Conservation (phyloP, 2,113 vertebrate species). For the Orycteropus afer region DNA sequence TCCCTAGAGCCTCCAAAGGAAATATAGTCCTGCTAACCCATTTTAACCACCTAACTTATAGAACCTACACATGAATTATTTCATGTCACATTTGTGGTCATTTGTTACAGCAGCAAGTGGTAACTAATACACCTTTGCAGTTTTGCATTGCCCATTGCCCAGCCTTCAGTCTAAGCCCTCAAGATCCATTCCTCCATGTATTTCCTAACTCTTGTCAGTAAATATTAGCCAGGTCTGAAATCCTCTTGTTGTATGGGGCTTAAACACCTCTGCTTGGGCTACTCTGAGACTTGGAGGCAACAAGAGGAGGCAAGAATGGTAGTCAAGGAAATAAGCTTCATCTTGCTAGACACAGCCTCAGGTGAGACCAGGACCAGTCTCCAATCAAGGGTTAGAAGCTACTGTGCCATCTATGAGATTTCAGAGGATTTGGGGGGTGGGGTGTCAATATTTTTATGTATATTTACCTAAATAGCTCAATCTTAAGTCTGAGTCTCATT, state of each 20-base stretch:
- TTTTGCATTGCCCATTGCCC: not conserved
- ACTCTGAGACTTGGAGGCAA: not conserved
- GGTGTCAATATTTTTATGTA: not conserved
- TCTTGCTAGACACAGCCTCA: not conserved
- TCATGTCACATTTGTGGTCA: not conserved
- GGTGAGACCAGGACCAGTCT: not conserved
- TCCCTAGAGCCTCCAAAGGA: not conserved
- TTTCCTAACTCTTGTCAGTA: not conserved
- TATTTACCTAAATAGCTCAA: not conserved
- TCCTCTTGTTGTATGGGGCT: no score
- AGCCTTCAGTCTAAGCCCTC: not conserved
- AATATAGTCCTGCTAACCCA: no score
- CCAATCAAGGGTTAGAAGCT: not conserved
- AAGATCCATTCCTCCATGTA: accelerated
- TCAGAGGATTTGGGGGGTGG: not conserved
- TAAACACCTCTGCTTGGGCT: not conserved
- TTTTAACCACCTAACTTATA: not conserved
- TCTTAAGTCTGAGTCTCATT: not conserved
- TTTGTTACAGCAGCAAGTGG: not conserved
- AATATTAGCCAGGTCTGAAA: not conserved
- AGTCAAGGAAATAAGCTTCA: not conserved
- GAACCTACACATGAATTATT: not conserved
- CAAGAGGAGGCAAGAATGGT: not conserved
- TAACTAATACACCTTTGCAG: not conserved
- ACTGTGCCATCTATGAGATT: not conserved